Evolutionary conservation across 2,888 invertebrate genomes (phyloP), one percentile per base, ranked within the genome.

Genomic region (Watsonalla binaria): DNA sequence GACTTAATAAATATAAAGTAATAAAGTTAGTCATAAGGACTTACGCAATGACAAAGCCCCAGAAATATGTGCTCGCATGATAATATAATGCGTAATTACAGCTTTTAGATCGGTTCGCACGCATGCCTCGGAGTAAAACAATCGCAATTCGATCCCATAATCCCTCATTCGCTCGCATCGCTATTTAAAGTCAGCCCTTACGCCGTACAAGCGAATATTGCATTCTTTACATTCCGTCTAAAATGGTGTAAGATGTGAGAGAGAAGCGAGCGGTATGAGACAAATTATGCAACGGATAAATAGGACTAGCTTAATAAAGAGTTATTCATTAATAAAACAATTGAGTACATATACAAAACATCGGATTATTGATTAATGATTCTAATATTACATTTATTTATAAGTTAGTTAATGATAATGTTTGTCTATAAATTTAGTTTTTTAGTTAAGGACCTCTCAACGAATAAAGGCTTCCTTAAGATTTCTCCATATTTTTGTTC

Each of bases 161-260:
- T 85, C 84, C 80, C 72, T 85, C 83, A 85, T 76, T 77, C 78
- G 79, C 73, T 74, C 78, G 75, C 78, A 72, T 70, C 70, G 84
- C 85, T 86, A 81, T 87, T 86, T 85, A 80, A 80, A 84, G 80
- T 77, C 80, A 78, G 75, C 74, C 71, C 80, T 83, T 86, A 85
- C 84, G 78, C 86, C 81, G 78, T 82, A 84, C 79, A 86, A 84
- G 86, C 78, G 82, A 84, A 85, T 88, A 86, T 88, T 80, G 86
- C 88, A 82, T 89, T 86, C 89, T 74, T 68, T 24, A 66, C 79
- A 85, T 88, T 76, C 82, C 76, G 65, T 60, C 13, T n/a, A 5
- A 37, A 45, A 14, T 67, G 78, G 75, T 56, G 2, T 51, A 76
- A 78, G 65, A 46, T 15, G 67, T 2, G 54, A 57, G 63, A 53